These are phyloP conservation scores for Laothoe populi DNA, from an alignment of 2,888 invertebrate species.

Conservation along the genomic window DNA sequence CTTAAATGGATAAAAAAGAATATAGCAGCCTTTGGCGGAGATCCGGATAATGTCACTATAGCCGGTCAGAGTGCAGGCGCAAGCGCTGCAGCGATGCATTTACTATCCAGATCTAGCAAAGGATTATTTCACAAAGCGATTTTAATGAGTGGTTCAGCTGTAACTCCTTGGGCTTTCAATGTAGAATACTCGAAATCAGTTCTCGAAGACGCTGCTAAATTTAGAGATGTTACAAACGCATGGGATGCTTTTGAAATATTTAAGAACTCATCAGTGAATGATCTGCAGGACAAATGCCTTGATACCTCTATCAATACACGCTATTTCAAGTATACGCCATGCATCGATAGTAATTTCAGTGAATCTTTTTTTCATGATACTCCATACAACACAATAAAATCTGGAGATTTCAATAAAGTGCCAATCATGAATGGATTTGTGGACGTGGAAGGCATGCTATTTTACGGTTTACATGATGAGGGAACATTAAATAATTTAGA, in stretches of 20 bases:
- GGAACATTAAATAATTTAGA: conserved; percentile 58
- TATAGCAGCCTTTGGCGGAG: conserved; percentile 72
- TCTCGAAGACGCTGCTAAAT: conserved; percentile 62
- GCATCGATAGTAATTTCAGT: conserved; percentile 60
- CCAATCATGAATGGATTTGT: conserved; percentile 68
- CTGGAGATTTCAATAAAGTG: conserved; percentile 66
- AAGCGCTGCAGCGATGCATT: conserved; percentile 67
- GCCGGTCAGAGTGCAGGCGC: conserved; percentile 77
- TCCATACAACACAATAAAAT: conserved; percentile 65
- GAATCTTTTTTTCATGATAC: conserved; percentile 69
- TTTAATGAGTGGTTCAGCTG: conserved; percentile 66
- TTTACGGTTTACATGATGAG: conserved; percentile 63
- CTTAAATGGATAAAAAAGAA: conserved; percentile 72
- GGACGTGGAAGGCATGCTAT: conserved; percentile 66
- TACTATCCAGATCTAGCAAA: conserved; percentile 61
- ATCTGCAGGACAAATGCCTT: conserved; percentile 55
- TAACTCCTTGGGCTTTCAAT: conserved; percentile 74
- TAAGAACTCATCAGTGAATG: conserved; percentile 49
- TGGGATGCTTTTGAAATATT: conserved; percentile 59
- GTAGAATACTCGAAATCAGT: conserved; percentile 55
- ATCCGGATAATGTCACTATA: conserved; percentile 74
- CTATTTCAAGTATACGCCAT: conserved; percentile 73
- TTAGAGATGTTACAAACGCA: conserved; percentile 47
- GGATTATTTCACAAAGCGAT: conserved; percentile 74
- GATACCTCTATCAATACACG: conserved; percentile 64